Conservation (phyloP, 92 coral and sea anemone genomes). For the Umimayanthus chanpuru region DNA sequence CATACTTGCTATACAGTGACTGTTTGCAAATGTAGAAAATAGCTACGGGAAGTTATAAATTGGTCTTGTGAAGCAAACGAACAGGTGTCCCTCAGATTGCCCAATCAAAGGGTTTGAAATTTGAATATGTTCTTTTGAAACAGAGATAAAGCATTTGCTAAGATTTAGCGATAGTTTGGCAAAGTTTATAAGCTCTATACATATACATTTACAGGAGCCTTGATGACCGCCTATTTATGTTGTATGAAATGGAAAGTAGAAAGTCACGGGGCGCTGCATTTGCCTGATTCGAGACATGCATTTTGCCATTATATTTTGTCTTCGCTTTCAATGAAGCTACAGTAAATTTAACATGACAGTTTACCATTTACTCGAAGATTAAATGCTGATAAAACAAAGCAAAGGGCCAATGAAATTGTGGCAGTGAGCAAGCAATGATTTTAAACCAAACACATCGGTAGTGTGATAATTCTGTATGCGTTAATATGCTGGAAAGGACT, state of each 20-base stretch:
- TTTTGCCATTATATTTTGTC: background rate
- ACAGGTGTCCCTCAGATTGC: conserved; percentile 14
- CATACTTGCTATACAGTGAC: background rate
- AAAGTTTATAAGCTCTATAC: background rate
- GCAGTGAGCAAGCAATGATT: background rate
- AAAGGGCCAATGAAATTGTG: background rate
- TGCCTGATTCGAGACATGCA: background rate
- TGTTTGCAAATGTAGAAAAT: background rate
- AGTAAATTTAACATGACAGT: conserved; percentile 8
- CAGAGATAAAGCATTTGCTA: background rate
- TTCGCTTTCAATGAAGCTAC: background rate
- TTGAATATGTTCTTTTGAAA: conserved; percentile 10
- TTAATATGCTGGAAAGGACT: background rate
- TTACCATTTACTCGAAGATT: conserved; percentile 15
- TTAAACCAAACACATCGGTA: background rate
- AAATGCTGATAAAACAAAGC: background rate
- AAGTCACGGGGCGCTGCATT: background rate
- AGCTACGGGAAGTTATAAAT: conserved; percentile 14
- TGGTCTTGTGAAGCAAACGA: background rate
- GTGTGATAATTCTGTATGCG: background rate
- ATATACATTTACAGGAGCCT: background rate
- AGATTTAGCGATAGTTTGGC: background rate
- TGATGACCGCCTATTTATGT: background rate
- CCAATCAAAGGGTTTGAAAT: conserved; percentile 28
- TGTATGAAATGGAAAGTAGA: background rate